phyloP scores from a whole-genome alignment of 2,888 invertebrate species.

The Amiota minor region DNA sequence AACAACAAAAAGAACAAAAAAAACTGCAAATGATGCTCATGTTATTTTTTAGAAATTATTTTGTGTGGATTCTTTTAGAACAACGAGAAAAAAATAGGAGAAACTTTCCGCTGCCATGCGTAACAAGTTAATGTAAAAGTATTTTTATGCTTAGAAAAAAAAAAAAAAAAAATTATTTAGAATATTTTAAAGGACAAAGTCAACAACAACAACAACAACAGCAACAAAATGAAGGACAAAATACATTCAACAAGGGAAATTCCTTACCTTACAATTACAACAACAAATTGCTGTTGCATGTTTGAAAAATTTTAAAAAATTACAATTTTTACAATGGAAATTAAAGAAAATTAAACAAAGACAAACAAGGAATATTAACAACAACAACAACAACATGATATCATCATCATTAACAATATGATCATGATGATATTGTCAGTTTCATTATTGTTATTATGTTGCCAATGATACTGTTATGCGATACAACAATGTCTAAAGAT shows the following conservation, averaged over 20 bases:
- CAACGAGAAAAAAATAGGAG: neutral
- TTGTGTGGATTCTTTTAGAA: slow-evolving; percentile 43
- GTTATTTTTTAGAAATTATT: no score
- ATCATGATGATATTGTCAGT: neutral
- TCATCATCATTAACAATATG: neutral
- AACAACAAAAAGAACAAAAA: slow-evolving; percentile 31
- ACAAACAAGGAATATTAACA: neutral
- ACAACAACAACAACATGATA: neutral
- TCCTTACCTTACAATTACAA: neutral
- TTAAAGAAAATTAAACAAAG: neutral
- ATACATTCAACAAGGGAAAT: neutral
- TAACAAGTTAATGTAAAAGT: slow-evolving; percentile 65
- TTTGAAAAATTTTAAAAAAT: neutral
- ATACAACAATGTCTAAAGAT: neutral
- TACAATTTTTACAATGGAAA: no score
- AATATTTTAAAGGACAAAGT: slow-evolving; percentile 57
- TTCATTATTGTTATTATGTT: neutral
- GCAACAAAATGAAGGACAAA: neutral
- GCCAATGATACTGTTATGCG: slow-evolving; percentile 3
- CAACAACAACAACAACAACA: slow-evolving; percentile 51
- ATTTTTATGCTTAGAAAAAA: slow-evolving; percentile 67
- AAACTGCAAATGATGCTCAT: slow-evolving; percentile 23
- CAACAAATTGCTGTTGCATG: neutral
- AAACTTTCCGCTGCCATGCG: slow-evolving; percentile 24
- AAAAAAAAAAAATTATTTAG: slow-evolving; percentile 51